Base-by-base conservation (phyloP, 2,113 vertebrate species). In the Phodopus roborovskii region DNA sequence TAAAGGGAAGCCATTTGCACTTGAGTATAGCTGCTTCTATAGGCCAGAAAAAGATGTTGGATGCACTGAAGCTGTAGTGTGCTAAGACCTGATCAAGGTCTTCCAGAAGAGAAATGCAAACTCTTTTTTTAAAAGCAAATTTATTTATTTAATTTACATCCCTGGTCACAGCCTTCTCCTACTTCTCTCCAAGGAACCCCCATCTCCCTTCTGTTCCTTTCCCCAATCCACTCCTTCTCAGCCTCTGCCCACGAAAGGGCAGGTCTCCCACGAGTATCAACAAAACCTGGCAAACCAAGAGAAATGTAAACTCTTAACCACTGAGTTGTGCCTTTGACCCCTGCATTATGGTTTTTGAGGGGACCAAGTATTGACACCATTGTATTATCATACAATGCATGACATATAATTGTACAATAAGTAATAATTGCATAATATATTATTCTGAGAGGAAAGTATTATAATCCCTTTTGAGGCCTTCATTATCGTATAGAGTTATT, bases 151-250 rank as follows among this genome's bases (percentile, higher is more conserved):
- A n/a, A n/a, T n/a, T n/a, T n/a, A n/a, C 7, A 8, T 19, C 7
- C 68, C 68, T n/a, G 68, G 16, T 66, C 16, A 0, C 16, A 70
- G 36, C 33, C 17, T n/a, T 11, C 16, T 13, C 30, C 68, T 50
- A n/a, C 16, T 36, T 16, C 16, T 8, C 68, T 70, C 2, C 68
- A 33, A n/a, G 16, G 7, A 3, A 2, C 7, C 2, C 6, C 17
- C 16, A 0, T 0, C 33, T 7, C 1, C 6, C 2, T 70, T 6
- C 19, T 15, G 36, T n/a, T 17, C 33, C 6, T 7, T 3, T 7
- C 16, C 33, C 6, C 17, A 70, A 70, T 70, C 16, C 68, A 70
- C 68, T 70, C 5, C 66, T 5, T 15, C 30, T 33, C 30, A 5
- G 30, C 30, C 30, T 70, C 68, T 1, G 3, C 16, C 33, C 16